Conservation (phyloP, 2,113 vertebrate species). For the Leucoraja erinaceus region DNA sequence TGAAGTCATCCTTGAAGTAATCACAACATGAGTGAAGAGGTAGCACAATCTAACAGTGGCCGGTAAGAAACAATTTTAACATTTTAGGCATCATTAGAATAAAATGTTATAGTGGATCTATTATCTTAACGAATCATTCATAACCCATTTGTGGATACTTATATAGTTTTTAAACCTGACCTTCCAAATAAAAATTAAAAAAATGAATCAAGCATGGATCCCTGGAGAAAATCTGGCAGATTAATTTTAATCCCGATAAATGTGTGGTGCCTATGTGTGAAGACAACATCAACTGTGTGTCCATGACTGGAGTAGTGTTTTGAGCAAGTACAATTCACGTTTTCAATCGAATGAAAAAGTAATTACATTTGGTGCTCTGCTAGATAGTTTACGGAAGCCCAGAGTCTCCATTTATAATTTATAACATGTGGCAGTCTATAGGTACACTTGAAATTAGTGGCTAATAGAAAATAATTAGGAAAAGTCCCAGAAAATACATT, state of each 20-base stretch:
- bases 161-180: not conserved
- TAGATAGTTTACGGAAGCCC: not conserved
- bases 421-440: not conserved
- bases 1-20: not conserved
- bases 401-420: not conserved
- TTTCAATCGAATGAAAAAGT: not conserved
- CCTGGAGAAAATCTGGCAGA: not conserved
- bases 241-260: constrained; percentile 11
- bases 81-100: not conserved
- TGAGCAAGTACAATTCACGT: not conserved
- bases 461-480: not conserved
- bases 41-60: not conserved
- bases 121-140: not conserved
- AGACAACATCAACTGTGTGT: not conserved
- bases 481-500: not conserved
- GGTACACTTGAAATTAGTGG: not conserved
- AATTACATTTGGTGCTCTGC: not conserved
- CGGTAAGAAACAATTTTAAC: constrained; percentile 6
- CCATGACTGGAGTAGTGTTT: not conserved
- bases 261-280: not conserved
- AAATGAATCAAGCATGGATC: not conserved
- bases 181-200: not conserved
- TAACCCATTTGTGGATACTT: not conserved
- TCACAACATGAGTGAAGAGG: not conserved
- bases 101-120: not conserved